These are phyloP conservation scores for Musca domestica DNA, from an alignment of 1,140 invertebrate species.

Conservation along the genomic window DNA sequence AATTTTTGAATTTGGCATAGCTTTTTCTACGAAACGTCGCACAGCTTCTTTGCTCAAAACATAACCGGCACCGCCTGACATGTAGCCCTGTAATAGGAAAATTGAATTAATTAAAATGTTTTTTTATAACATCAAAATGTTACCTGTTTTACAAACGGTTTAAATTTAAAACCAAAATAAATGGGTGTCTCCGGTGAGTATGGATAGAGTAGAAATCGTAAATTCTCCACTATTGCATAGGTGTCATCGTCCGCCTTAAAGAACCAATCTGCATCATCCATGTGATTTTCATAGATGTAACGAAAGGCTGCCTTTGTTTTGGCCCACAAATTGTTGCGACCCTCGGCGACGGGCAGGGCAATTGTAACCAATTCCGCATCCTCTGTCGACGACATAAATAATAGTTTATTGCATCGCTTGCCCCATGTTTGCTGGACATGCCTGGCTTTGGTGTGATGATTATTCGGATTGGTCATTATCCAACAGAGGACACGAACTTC, in stretches of 20 bases:
- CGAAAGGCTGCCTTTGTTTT: slow-evolving; percentile 94
- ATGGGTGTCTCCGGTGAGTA: slow-evolving; percentile 70
- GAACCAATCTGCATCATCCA: slow-evolving; percentile 86
- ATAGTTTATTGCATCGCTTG: slow-evolving; percentile 81
- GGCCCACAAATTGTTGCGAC: slow-evolving; percentile 88
- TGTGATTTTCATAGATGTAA: slow-evolving; percentile 80
- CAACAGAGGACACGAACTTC: slow-evolving; percentile 87
- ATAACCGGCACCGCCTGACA: slow-evolving; percentile 93
- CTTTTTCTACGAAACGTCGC: slow-evolving; percentile 71
- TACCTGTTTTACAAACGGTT: slow-evolving; percentile 73
- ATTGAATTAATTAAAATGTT: neutral
- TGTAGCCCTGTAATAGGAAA: slow-evolving; percentile 70
- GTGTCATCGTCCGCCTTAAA: slow-evolving; percentile 95
- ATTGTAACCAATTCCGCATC: slow-evolving; percentile 68
- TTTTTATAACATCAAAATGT: neutral
- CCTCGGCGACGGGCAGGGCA: slow-evolving; percentile 77
- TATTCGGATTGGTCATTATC: slow-evolving; percentile 91
- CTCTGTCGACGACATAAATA: slow-evolving; percentile 84
- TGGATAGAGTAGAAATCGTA: slow-evolving; percentile 80
- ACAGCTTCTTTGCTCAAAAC: slow-evolving; percentile 82
- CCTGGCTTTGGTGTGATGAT: slow-evolving; percentile 84
- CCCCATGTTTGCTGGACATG: slow-evolving; percentile 97
- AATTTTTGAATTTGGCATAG: slow-evolving; percentile 64
- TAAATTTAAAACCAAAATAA: slow-evolving; percentile 89
- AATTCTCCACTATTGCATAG: slow-evolving; percentile 88